Percentiles rank a stretch among this genome's conserved stretches.
Conservation (phyloP, 2,888 invertebrate genomes). For the Cheilosia soror region DNA sequence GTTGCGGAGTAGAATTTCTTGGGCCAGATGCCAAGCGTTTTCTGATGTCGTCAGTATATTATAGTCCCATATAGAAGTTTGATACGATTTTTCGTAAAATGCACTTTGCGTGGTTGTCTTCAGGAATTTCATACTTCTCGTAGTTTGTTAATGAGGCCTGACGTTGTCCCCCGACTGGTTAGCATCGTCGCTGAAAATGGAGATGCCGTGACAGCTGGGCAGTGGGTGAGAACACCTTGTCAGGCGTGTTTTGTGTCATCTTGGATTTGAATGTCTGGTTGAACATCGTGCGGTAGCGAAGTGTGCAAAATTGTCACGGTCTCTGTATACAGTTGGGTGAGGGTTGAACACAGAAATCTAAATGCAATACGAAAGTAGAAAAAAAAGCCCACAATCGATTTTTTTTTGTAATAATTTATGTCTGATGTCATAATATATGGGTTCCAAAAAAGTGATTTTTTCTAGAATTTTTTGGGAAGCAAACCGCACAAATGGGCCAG, state of each 20-base stretch:
- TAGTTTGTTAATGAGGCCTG: slow-evolving; percentile 63
- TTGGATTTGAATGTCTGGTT: slow-evolving; percentile 15
- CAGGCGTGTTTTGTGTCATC: slow-evolving; percentile 26
- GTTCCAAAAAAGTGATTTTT: no score
- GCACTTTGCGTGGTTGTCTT: slow-evolving; percentile 55
- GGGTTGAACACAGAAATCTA: no score
- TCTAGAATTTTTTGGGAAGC: no score
- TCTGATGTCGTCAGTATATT: slow-evolving; percentile 41
- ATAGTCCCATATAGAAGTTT: slow-evolving; percentile 7
- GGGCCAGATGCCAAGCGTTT: slow-evolving; percentile 69
- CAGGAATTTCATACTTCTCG: slow-evolving; percentile 68
- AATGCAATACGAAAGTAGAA: no score
- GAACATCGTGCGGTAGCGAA: background rate
- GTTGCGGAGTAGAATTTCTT: slow-evolving; percentile 38
- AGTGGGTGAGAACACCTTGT: slow-evolving; percentile 64
- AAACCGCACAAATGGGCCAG: no score
- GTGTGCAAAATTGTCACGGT: no score
- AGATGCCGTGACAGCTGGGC: slow-evolving; percentile 64
- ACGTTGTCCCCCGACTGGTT: slow-evolving; percentile 57
- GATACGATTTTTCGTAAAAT: background rate
- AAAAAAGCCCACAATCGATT: no score
- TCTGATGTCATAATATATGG: no score
- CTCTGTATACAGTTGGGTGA: no score
- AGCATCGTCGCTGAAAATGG: slow-evolving; percentile 31
- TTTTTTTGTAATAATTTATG: no score